A percentile compares a stretch with the other conserved stretches of the same genome.
Conservation (phyloP, 2,797 vertebrate genomes). For the Tragelaphus eurycerus region DNA sequence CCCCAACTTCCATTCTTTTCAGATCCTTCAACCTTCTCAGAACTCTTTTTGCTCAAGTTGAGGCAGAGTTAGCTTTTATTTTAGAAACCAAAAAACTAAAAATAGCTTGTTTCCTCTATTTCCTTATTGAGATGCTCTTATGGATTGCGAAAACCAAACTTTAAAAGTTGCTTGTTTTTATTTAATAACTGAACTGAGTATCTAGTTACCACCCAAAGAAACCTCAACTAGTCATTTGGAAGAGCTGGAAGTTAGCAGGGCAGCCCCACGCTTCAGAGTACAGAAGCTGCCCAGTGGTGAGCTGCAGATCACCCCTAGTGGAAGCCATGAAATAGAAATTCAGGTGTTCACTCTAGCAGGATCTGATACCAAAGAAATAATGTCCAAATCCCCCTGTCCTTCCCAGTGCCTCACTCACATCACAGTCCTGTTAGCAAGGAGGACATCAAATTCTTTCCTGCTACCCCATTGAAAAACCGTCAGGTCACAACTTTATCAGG, state of each 20-base stretch:
- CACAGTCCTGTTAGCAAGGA: too few species aligned
- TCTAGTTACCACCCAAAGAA: background rate
- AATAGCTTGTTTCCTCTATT: background rate
- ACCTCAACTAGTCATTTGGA: accelerated
- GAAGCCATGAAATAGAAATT: accelerated
- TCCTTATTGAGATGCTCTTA: background rate
- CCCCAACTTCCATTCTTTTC: background rate
- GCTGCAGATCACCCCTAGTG: accelerated
- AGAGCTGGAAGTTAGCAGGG: background rate
- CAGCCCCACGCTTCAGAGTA: accelerated
- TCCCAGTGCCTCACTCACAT: too few species aligned
- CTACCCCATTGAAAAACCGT: background rate
- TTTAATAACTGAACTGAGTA: background rate
- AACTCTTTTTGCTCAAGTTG: background rate
- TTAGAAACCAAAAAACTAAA: background rate
- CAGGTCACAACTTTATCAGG: background rate
- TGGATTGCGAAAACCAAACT: background rate
- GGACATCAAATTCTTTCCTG: background rate
- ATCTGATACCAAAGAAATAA: too few species aligned
- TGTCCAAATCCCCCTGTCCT: background rate
- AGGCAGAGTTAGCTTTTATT: background rate
- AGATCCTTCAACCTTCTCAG: background rate
- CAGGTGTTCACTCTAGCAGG: background rate
- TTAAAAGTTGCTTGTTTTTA: too few species aligned
- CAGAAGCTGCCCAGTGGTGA: too few species aligned